phyloP scores from a whole-genome alignment of 2,888 invertebrate species.

The Hypsopygia costalis region DNA sequence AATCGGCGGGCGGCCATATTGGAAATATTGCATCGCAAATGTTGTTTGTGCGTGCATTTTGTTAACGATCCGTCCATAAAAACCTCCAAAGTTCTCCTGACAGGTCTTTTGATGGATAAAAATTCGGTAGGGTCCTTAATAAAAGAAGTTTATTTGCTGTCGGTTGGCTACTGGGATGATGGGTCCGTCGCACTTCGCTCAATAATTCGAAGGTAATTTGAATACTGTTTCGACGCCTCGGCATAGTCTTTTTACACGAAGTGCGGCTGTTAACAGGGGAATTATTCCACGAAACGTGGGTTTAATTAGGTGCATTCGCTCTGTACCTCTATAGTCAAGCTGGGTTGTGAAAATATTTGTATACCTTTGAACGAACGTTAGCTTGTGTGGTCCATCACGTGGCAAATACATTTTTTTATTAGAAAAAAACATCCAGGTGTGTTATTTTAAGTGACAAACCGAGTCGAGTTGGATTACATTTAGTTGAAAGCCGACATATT shows the following conservation, averaged over 20 bases:
- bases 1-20: conserved; percentile 42
- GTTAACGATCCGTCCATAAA: conserved; percentile 26
- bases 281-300: conserved; percentile 40
- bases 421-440: conserved; percentile 27
- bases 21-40: conserved; percentile 11
- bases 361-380: conserved; percentile 16
- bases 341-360: conserved; percentile 22
- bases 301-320: conserved; percentile 27
- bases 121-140: conserved; percentile 46
- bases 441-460: conserved; percentile 29
- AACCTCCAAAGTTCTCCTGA: conserved; percentile 18
- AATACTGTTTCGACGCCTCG: conserved; percentile 37
- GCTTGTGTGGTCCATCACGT: conserved; percentile 26
- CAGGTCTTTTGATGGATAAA: conserved; percentile 30
- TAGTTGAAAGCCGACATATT: conserved; percentile 20
- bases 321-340: not conserved
- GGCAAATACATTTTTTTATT: conserved; percentile 27
- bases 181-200: conserved; percentile 51
- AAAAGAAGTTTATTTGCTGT: conserved; percentile 34
- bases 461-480: conserved; percentile 19
- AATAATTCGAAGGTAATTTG: conserved; percentile 50
- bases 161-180: conserved; percentile 56
- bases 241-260: conserved; percentile 38
- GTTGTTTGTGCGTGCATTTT: conserved; percentile 10
- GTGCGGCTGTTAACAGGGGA: conserved; percentile 33